A percentile compares a stretch with the other conserved stretches of the same genome.
Evolutionary conservation across 2,113 vertebrate genomes (phyloP).

Genomic region (Triplophysa siluroides): DNA sequence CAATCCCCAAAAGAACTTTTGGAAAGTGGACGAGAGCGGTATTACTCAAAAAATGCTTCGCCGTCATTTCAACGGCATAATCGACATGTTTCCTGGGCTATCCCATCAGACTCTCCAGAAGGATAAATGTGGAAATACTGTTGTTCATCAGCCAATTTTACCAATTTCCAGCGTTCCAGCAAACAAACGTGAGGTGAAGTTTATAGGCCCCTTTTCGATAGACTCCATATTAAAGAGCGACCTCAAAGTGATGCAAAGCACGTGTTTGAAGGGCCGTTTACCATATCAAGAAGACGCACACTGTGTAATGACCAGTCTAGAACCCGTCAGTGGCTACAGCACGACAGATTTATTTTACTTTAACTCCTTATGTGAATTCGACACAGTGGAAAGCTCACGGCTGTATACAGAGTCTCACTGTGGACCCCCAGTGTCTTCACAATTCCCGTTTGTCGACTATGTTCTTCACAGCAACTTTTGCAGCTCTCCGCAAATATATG

Average conservation of each 20-base stretch:
- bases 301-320: too few species aligned
- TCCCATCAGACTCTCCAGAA: neutral
- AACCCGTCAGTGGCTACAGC: neutral
- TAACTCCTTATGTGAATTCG: neutral
- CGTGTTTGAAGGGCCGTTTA: neutral
- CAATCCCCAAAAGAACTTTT: conserved; percentile 66
- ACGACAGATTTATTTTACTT: neutral
- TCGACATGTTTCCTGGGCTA: conserved; percentile 62
- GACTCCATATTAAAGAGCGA: conserved; percentile 69
- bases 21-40: conserved; percentile 61
- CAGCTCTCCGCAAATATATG: neutral
- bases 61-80: conserved; percentile 66
- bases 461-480: neutral
- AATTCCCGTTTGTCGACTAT: neutral
- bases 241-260: neutral
- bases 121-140: fast-evolving
- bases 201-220: conserved; percentile 70
- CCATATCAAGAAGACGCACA: neutral
- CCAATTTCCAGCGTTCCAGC: conserved; percentile 4
- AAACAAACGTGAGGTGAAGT: conserved; percentile 55
- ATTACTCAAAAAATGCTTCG: conserved; percentile 65
- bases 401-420: neutral
- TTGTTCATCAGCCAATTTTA: neutral
- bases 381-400: neutral
- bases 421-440: neutral